Percentiles rank a stretch among this genome's conserved stretches.
phyloP scores from a whole-genome alignment of 2,888 invertebrate species.

The Silvanus unidentatus region DNA sequence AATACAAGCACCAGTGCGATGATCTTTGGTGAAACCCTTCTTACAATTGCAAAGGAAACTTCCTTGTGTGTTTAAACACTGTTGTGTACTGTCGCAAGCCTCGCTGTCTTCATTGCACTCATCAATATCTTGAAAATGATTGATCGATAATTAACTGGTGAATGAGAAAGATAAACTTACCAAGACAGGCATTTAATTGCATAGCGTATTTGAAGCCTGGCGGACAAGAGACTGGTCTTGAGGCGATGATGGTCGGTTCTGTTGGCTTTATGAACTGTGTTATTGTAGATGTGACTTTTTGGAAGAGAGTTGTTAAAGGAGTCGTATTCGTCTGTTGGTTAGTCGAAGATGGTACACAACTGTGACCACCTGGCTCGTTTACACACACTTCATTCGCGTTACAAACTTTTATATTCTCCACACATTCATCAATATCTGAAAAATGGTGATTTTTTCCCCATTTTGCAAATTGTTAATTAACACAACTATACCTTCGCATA shows the following conservation, averaged over 20 bases:
- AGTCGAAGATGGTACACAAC: slow-evolving; percentile 48
- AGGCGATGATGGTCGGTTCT: slow-evolving; percentile 9
- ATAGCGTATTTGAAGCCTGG: slow-evolving; percentile 25
- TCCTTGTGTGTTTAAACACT: slow-evolving; percentile 65
- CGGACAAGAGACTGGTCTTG: slow-evolving; percentile 24
- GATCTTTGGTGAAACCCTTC: slow-evolving; percentile 58
- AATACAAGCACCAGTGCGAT: slow-evolving; percentile 56
- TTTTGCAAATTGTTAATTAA: neutral
- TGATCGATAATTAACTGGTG: neutral
- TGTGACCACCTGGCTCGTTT: slow-evolving; percentile 62
- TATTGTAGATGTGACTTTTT: slow-evolving; percentile 13
- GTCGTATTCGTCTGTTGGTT: slow-evolving; percentile 4
- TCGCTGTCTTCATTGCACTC: slow-evolving; percentile 56
- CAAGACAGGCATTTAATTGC: slow-evolving; percentile 24
- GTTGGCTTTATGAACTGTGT: slow-evolving; percentile 12
- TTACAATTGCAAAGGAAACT: slow-evolving; percentile 61
- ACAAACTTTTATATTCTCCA: slow-evolving; percentile 54
- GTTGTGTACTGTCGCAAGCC: slow-evolving; percentile 58
- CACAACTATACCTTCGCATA: slow-evolving; percentile 52
- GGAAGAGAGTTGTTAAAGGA: neutral
- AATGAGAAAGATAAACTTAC: slow-evolving; percentile 14
- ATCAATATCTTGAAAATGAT: slow-evolving; percentile 53
- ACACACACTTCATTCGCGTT: slow-evolving; percentile 57
- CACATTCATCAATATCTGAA: slow-evolving; percentile 75
- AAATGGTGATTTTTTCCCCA: slow-evolving; percentile 5